phyloP scores from a whole-genome alignment of 2,113 vertebrate genomes.

The Trematocara nigrifrons region DNA sequence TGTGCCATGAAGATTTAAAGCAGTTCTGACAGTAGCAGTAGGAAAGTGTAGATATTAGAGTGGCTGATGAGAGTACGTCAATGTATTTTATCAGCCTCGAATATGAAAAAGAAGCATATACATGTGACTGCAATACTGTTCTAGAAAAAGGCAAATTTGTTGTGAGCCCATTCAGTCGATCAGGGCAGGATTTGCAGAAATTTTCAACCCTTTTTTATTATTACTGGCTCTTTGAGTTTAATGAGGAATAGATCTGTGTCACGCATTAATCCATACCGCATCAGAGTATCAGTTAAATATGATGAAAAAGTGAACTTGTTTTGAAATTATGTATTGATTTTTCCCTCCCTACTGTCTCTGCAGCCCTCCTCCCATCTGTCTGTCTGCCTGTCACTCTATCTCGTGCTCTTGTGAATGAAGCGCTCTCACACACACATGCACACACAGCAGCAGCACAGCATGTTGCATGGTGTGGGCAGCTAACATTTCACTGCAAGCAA shows the following conservation, averaged over 20 bases:
- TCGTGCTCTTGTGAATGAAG: constrained; percentile 23
- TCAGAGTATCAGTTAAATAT: background rate
- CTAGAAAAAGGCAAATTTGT: background rate
- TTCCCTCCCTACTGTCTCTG: background rate
- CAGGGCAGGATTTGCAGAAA: background rate
- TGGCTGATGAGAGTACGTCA: background rate
- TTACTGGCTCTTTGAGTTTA: background rate
- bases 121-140: background rate
- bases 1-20: background rate
- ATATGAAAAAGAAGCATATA: background rate
- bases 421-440: background rate
- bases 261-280: background rate
- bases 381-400: constrained; percentile 8
- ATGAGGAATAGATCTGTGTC: background rate
- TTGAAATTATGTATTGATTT: constrained; percentile 19
- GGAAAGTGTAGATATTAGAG: background rate
- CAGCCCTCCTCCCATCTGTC: background rate
- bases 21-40: background rate
- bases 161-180: background rate
- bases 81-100: background rate
- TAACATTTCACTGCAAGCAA: constrained; percentile 36
- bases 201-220: background rate
- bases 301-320: background rate
- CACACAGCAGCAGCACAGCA: background rate
- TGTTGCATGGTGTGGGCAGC: constrained; percentile 6